Evolutionary conservation across 2,797 vertebrate species (phyloP).

Genomic region (Microctenopoma steveboyesi): DNA sequence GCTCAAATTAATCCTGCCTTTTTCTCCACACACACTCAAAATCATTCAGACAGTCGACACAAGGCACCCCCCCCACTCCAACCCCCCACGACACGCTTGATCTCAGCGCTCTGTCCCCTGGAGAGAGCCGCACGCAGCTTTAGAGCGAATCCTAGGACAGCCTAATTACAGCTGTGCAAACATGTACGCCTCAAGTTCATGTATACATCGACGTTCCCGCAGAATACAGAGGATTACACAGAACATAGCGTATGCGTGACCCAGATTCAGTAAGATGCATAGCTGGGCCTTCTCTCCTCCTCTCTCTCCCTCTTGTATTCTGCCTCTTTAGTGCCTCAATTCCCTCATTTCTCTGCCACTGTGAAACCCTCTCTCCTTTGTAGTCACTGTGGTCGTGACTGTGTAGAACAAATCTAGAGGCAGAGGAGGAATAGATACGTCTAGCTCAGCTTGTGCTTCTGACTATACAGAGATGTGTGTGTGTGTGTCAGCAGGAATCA

Average conservation of each 20-base stretch:
- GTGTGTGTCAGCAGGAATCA: slow-evolving; percentile 74
- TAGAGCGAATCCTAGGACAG: slow-evolving; percentile 52
- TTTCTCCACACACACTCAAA: slow-evolving; percentile 6
- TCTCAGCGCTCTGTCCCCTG: slow-evolving; percentile 39
- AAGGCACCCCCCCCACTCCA: slow-evolving; percentile 12
- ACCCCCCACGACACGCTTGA: slow-evolving; percentile 1
- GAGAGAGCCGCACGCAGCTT: slow-evolving; percentile 45
- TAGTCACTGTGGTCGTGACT: slow-evolving; percentile 72
- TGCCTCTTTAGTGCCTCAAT: slow-evolving; percentile 63
- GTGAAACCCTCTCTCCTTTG: slow-evolving; percentile 64
- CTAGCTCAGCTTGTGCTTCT: slow-evolving; percentile 58
- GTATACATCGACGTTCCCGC: slow-evolving; percentile 46
- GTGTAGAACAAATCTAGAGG: slow-evolving; percentile 72
- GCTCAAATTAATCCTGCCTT: slow-evolving; percentile 54
- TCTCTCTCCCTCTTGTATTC: slow-evolving; percentile 55
- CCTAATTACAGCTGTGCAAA: slow-evolving; percentile 73
- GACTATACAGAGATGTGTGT: slow-evolving; percentile 35
- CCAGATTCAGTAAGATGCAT: slow-evolving; percentile 65
- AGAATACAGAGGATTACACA: slow-evolving; percentile 51
- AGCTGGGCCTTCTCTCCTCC: slow-evolving; percentile 40
- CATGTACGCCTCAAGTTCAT: slow-evolving; percentile 48
- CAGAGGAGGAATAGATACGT: slow-evolving; percentile 74
- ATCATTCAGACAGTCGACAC: slow-evolving; percentile 34
- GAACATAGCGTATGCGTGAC: slow-evolving; percentile 67
- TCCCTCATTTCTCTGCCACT: slow-evolving; percentile 53